Conservation (phyloP, 2,888 invertebrate genomes). For the Drosophila testacea region DNA sequence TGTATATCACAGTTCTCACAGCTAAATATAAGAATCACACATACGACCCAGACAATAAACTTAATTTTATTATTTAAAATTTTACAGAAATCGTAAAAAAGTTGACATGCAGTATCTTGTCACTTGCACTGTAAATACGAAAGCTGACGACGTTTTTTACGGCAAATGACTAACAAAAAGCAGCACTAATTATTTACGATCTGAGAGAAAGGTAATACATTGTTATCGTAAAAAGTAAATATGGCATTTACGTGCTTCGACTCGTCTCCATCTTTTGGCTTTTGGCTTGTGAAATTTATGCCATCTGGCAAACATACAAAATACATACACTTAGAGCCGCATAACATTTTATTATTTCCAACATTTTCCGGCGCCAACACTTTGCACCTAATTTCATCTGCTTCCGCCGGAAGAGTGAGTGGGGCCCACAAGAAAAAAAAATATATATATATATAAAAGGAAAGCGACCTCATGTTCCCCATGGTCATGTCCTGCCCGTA, state of each 20-base stretch:
- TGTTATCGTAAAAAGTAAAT: constrained; percentile 70
- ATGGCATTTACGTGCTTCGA: constrained; percentile 64
- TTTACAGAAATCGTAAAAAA: constrained; percentile 56
- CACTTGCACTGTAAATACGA: constrained; percentile 13
- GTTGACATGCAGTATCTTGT: constrained; percentile 44
- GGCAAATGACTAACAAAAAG: constrained; percentile 41
- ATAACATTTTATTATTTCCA: constrained; percentile 51
- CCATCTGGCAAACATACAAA: constrained; percentile 24
- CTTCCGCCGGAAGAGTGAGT: constrained; percentile 35
- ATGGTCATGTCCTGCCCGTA: constrained; percentile 11
- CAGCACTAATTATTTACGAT: constrained; percentile 76
- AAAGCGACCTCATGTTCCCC: constrained; percentile 15
- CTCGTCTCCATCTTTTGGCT: constrained; percentile 6
- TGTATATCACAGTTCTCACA: not conserved
- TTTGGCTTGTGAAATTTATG: constrained; percentile 52
- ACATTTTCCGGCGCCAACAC: constrained; percentile 55
- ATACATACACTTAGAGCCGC: constrained; percentile 41
- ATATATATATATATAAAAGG: not conserved
- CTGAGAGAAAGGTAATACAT: constrained; percentile 44
- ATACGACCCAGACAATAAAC: constrained; percentile 40
- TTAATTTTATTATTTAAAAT: constrained; percentile 62
- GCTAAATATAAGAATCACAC: not conserved
- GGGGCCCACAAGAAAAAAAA: not conserved
- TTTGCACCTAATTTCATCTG: constrained; percentile 68
- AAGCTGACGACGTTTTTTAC: constrained; percentile 24